Evolutionary conservation across 2,113 vertebrate species (phyloP), one percentile per base, ranked within the genome.

Genomic region (Cygnus buccinator): DNA sequence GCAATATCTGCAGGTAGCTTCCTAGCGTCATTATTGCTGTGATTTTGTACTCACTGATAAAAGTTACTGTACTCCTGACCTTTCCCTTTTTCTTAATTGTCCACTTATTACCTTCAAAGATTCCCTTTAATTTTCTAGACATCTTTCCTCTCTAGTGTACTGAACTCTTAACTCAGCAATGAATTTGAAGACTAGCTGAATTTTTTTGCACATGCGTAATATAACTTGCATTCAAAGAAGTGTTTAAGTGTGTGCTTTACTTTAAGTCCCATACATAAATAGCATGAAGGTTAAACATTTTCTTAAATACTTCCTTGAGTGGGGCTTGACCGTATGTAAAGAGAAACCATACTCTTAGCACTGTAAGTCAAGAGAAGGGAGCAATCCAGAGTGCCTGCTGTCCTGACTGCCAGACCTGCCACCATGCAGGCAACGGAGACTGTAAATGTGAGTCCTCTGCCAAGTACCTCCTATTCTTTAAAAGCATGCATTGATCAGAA

Each of bases 271-370:
- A 6, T 43, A 59, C 63, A 77, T 88, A 90, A 96, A 87, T 90
- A 85, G 71, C 31, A 35, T 58, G 87, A 84, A 94, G 94, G 93
- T 93, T 80, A 95, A 95, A 93, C 89, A 95, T 90, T 95, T 95
- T 73, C 87, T 93, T 61, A 86, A 80, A 83, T 66, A 12, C 20
- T 88, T 90, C 59, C 41, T 35, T 67, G 39, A 94, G n/a, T 48
- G 76, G 43, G 72, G 9, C 35, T 91, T 80, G 44, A 41, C 75
- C 74, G 6, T 58, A 43, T 77, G 52, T 90, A 63, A 74, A 86
- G 21, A 74, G 79, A 90, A 95, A 89, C 67, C 16, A 92, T 70
- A 61, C 66, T 97, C n/a, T 74, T 67, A 44, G 55, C 18, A 6
- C 18, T 50, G n/a, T 37, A 88, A 93, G 12, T 70, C 37, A 50